Evolutionary conservation across 2,888 invertebrate species (phyloP).

Genomic region (Thecophora atra): DNA sequence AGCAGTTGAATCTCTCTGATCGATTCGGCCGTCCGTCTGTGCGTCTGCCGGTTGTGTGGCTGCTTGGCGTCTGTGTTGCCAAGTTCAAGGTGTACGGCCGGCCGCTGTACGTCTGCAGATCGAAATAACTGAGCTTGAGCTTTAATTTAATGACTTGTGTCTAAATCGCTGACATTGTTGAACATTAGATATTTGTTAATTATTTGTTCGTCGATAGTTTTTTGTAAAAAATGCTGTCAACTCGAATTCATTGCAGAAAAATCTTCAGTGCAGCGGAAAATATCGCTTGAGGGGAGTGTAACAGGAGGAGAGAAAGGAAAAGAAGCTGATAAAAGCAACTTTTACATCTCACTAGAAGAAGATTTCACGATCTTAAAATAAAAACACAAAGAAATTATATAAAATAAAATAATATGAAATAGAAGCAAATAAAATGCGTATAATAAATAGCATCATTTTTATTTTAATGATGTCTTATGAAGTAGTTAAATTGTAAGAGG

Average conservation of each 20-base stretch:
- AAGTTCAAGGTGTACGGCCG: constrained; percentile 45
- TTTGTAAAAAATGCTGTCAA: constrained; percentile 3
- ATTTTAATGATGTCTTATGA: too few species aligned
- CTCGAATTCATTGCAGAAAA: background rate
- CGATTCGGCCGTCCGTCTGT: background rate
- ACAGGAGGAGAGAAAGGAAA: background rate
- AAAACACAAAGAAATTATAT: background rate
- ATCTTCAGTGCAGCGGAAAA: background rate
- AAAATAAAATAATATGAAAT: too few species aligned
- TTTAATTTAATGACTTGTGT: constrained; percentile 39
- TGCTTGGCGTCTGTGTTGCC: constrained; percentile 7
- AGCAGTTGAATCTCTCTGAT: background rate
- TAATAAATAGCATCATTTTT: background rate
- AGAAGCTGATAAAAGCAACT: background rate
- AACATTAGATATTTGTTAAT: constrained; percentile 48
- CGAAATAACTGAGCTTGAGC: constrained; percentile 15
- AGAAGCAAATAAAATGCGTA: too few species aligned
- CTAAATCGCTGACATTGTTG: constrained; percentile 43
- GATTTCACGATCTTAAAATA: too few species aligned
- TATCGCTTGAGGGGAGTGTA: background rate
- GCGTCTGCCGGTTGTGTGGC: constrained; percentile 3
- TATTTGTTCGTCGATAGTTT: constrained; percentile 19
- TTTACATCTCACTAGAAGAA: background rate
- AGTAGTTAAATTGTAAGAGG: too few species aligned
- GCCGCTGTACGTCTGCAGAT: background rate